A percentile compares a stretch with the other conserved stretches of the same genome.
phyloP scores from a whole-genome alignment of 2,888 invertebrate species.

The Stenoptilia bipunctidactyla region DNA sequence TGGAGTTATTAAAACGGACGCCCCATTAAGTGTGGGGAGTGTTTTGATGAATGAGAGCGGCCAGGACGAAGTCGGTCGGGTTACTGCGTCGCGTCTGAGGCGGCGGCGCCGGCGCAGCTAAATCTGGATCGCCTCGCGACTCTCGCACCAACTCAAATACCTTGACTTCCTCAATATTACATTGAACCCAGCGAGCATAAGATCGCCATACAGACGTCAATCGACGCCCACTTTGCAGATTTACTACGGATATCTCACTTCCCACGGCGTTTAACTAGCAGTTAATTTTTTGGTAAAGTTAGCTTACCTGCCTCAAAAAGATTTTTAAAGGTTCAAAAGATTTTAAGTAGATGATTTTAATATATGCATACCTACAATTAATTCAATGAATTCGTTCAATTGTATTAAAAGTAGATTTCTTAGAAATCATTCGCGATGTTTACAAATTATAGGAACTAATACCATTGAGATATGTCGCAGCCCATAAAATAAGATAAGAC shows the following conservation, averaged over 20 bases:
- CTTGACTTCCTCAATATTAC: constrained; percentile 72
- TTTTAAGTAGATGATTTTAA: constrained; percentile 38
- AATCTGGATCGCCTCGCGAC: constrained; percentile 68
- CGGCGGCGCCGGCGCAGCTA: constrained; percentile 67
- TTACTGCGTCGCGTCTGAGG: constrained; percentile 58
- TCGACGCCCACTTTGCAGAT: constrained; percentile 50
- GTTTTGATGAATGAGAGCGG: constrained; percentile 46
- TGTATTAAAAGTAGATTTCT: too few relatives aligned
- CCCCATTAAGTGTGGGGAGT: constrained; percentile 28
- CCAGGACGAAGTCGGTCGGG: constrained; percentile 61
- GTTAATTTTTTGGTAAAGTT: not conserved
- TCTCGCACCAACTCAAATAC: constrained; percentile 69
- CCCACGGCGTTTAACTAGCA: constrained; percentile 19
- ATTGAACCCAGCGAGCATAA: constrained; percentile 63
- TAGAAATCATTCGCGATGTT: too few relatives aligned
- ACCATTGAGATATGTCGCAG: too few relatives aligned
- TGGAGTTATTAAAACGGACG: constrained; percentile 31
- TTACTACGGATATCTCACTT: constrained; percentile 27
- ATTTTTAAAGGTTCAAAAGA: constrained; percentile 29
- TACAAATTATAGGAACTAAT: too few relatives aligned
- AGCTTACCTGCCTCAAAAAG: constrained; percentile 22
- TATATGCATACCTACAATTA: too few relatives aligned
- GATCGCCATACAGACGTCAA: constrained; percentile 63
- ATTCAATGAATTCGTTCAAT: too few relatives aligned
- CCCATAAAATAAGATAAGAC: not conserved